phyloP scores from a whole-genome alignment of 2,113 vertebrate genomes.

The Sardina pilchardus region DNA sequence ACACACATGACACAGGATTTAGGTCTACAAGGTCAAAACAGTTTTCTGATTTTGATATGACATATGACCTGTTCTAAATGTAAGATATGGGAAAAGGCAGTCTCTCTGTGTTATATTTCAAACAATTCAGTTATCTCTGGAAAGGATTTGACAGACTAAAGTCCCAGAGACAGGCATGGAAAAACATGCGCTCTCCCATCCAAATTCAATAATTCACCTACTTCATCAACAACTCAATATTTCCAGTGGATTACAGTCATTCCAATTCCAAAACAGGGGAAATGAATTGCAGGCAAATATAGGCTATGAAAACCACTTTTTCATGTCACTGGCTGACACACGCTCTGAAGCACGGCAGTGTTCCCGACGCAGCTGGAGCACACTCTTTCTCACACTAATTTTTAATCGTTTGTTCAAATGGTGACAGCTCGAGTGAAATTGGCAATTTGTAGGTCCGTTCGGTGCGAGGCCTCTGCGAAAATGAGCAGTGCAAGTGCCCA shows the following conservation, averaged over 20 bases:
- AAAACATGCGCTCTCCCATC: not conserved
- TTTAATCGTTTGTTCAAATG: not conserved
- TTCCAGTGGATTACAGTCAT: not conserved
- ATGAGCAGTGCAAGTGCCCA: not conserved
- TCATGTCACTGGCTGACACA: not conserved
- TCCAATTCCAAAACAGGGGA: not conserved
- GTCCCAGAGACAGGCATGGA: not conserved
- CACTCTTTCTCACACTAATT: not conserved
- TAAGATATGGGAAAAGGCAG: not conserved
- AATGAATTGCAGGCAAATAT: not conserved
- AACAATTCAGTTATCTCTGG: not conserved
- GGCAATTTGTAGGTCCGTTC: constrained; percentile 6
- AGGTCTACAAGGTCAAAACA: not conserved
- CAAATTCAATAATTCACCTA: not conserved
- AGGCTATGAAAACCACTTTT: not conserved
- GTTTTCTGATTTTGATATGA: not conserved
- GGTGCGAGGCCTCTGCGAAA: not conserved
- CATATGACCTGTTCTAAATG: not conserved
- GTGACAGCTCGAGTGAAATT: constrained; percentile 14
- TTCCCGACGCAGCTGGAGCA: not conserved
- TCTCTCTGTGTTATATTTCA: not conserved
- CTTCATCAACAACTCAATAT: not conserved
- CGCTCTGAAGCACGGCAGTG: not conserved
- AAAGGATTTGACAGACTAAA: not conserved
- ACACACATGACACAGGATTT: too few relatives aligned